phyloP scores from a whole-genome alignment of 2,888 invertebrate species.

The Cryptocephalus moraei region DNA sequence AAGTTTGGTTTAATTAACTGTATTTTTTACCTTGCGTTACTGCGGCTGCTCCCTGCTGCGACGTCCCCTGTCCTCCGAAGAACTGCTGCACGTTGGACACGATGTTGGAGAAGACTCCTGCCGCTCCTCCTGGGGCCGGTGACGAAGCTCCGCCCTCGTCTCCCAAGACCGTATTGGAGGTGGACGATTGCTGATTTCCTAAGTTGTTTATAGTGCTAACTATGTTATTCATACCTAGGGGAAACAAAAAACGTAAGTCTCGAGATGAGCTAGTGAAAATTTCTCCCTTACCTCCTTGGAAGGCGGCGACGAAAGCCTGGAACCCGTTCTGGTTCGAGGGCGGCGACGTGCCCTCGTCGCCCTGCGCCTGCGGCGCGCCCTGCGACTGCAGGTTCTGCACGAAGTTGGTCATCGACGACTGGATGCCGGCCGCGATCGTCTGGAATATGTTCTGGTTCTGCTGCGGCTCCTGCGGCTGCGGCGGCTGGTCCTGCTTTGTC shows the following conservation, averaged over 20 bases:
- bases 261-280: no score
- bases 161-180: conserved; percentile 18
- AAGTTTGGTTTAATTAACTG: neutral
- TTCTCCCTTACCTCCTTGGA: no score
- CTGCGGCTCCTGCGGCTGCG: no score
- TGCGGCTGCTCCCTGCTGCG: conserved; percentile 3
- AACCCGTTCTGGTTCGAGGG: no score
- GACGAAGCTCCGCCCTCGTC: conserved; percentile 11
- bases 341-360: conserved; percentile 5
- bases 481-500: conserved; percentile 6
- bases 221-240: conserved; percentile 16
- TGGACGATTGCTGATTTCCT: conserved; percentile 8
- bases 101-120: conserved; percentile 10
- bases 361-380: conserved; percentile 6
- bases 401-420: conserved; percentile 15
- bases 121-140: neutral
- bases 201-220: conserved; percentile 12
- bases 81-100: conserved; percentile 16
- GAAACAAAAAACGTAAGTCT: no score
- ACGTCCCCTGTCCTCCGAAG: conserved; percentile 8
- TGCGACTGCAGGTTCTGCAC: conserved; percentile 13
- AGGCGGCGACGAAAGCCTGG: no score
- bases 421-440: conserved; percentile 13
- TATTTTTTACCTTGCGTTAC: conserved; percentile 13
- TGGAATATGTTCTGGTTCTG: conserved; percentile 16